A percentile compares a stretch with the other conserved stretches of the same genome.
These are phyloP conservation scores for Platygyra sinensis DNA, from an alignment of 64 coral and sea anemone species.

Conservation along the genomic window DNA sequence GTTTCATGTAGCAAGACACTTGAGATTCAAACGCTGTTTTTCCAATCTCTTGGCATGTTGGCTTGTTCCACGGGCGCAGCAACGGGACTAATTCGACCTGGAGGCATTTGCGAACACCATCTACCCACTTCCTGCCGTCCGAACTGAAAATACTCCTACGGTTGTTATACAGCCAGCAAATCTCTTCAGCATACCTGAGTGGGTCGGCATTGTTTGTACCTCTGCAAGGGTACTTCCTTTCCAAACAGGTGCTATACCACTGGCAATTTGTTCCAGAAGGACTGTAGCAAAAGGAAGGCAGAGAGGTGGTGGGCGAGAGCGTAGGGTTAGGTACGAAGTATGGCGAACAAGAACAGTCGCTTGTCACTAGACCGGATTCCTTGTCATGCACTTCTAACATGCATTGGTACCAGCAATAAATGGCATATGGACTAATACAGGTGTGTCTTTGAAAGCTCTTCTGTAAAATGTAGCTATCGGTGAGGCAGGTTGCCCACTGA, in stretches of 20 bases:
- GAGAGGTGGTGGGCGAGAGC: neutral
- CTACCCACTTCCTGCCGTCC: conserved; percentile 24
- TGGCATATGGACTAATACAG: neutral
- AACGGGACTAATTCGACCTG: conserved; percentile 63
- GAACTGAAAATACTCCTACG: neutral
- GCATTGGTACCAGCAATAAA: conserved; percentile 65
- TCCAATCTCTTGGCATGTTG: conserved; percentile 41
- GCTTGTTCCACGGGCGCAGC: conserved; percentile 33
- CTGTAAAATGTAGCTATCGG: conserved; percentile 57
- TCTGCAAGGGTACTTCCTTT: conserved; percentile 29
- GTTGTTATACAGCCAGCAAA: conserved; percentile 41
- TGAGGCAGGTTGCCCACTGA: conserved; percentile 75
- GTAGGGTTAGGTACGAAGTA: neutral
- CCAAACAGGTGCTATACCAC: conserved; percentile 60
- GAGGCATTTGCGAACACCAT: conserved; percentile 55
- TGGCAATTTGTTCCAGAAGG: conserved; percentile 37
- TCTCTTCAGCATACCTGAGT: conserved; percentile 41
- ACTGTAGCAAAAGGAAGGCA: conserved; percentile 39
- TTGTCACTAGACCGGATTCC: neutral
- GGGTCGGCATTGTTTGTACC: conserved; percentile 24
- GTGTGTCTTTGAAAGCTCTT: conserved; percentile 27
- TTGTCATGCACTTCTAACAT: conserved; percentile 59
- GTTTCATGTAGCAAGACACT: conserved; percentile 28
- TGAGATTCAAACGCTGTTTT: conserved; percentile 36
- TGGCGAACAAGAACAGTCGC: conserved; percentile 29